Conservation (phyloP, 2,113 vertebrate species). For the Odocoileus hemionus region DNA sequence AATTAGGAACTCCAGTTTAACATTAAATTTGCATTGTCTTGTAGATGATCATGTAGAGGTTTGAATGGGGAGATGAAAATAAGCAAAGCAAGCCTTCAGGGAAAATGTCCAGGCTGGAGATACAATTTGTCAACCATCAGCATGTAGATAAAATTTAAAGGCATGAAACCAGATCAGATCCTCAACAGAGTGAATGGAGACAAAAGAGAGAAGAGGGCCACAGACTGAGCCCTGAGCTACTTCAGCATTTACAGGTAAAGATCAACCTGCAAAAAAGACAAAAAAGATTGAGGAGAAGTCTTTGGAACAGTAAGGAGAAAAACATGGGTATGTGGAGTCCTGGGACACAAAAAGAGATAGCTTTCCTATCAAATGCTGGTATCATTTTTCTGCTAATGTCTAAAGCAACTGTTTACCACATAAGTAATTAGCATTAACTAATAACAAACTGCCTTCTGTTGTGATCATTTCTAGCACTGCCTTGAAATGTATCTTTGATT, state of each 20-base stretch:
- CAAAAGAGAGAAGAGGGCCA: background rate
- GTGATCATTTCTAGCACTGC: background rate
- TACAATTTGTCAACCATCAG: background rate
- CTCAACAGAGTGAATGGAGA: background rate
- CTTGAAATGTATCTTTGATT: constrained; percentile 14
- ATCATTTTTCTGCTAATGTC: background rate
- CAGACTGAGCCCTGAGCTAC: background rate
- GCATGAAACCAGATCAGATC: background rate
- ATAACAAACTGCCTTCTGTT: constrained; percentile 12
- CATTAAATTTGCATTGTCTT: background rate
- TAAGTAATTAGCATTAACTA: constrained; percentile 39
- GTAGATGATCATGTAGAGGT: background rate
- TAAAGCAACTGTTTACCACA: background rate
- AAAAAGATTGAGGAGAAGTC: background rate
- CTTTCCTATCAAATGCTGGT: background rate
- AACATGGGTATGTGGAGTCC: background rate
- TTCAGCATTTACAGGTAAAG: background rate
- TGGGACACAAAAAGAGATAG: background rate
- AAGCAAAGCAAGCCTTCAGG: background rate
- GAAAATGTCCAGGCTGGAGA: background rate
- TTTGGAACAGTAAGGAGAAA: accelerated
- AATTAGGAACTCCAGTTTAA: background rate
- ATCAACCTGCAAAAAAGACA: background rate
- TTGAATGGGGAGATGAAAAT: background rate
- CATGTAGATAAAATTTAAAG: background rate